Evolutionary conservation across 2,113 vertebrate genomes (phyloP).

Genomic region (Epinephelus cyanopodus): DNA sequence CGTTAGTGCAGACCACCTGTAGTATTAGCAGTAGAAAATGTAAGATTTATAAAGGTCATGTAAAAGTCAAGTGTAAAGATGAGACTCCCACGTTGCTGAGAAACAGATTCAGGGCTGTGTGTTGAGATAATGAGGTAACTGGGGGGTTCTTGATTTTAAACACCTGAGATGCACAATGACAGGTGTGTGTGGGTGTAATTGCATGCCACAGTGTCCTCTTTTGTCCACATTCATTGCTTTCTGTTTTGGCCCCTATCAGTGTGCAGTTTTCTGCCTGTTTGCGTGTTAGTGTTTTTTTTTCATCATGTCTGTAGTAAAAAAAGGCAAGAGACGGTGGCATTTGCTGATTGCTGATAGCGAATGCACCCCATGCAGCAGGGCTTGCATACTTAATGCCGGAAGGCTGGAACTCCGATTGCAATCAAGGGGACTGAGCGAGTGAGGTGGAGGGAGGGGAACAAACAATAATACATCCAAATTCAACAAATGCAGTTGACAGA

Average conservation of each 20-base stretch:
- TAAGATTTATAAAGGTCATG: background rate
- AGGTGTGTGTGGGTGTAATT: conserved; percentile 1
- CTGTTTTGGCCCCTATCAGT: background rate
- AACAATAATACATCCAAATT: conserved; percentile 64
- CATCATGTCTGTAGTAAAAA: conserved; percentile 18
- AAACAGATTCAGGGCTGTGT: conserved; percentile 6
- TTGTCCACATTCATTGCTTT: background rate
- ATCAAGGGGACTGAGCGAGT: conserved; percentile 60
- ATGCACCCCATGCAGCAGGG: conserved; percentile 48
- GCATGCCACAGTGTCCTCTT: background rate
- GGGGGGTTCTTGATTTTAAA: conserved; percentile 12
- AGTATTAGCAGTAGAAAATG: background rate
- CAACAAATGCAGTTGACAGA: conserved; percentile 67
- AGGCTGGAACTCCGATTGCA: conserved; percentile 70
- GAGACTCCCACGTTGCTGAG: background rate
- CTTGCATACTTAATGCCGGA: conserved; percentile 66
- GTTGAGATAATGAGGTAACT: conserved; percentile 11
- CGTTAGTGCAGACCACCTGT: background rate
- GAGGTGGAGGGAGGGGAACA: conserved; percentile 51
- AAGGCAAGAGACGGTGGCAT: conserved; percentile 48
- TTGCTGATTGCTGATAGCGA: conserved; percentile 74
- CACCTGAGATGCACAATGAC: background rate
- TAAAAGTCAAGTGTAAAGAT: conserved; percentile 15
- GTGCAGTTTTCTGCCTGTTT: conserved; percentile 36
- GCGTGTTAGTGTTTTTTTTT: background rate